Evolutionary conservation across 2,113 vertebrate species (phyloP).

Genomic region (Petromus typicus): DNA sequence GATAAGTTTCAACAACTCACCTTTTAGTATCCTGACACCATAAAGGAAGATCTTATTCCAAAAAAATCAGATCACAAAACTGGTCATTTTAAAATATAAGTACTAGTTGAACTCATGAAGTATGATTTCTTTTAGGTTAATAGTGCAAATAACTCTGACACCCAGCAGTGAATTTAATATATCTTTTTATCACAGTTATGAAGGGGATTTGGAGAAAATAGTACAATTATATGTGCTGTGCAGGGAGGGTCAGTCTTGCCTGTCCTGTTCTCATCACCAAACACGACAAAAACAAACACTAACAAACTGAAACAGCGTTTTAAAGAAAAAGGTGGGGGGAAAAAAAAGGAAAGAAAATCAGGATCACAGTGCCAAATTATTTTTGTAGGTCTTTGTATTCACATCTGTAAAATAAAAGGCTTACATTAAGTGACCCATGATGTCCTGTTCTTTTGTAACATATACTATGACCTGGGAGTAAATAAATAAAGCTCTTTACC

Average conservation of each 20-base stretch:
- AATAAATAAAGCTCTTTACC: conserved; percentile 37
- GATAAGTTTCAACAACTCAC: neutral
- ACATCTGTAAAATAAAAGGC: neutral
- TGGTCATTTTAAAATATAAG: conserved; percentile 4
- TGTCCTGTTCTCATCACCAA: neutral
- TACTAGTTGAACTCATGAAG: neutral
- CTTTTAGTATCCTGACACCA: neutral
- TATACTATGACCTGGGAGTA: neutral
- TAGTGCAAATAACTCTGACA: neutral
- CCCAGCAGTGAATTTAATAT: neutral
- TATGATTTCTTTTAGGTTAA: neutral
- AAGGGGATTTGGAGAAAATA: neutral
- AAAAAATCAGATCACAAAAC: neutral
- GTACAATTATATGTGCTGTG: neutral
- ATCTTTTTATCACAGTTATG: neutral
- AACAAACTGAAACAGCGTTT: neutral
- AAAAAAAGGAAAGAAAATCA: neutral
- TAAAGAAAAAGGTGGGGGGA: neutral
- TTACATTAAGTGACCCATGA: neutral
- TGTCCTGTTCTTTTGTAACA: neutral
- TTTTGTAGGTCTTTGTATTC: neutral
- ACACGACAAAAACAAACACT: neutral
- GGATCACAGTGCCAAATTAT: neutral
- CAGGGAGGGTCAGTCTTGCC: neutral
- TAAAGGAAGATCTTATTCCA: neutral